A percentile compares a stretch with the other conserved stretches of the same genome.
Conservation (phyloP, 2,888 invertebrate species). For the Blastobasis lacticolella region DNA sequence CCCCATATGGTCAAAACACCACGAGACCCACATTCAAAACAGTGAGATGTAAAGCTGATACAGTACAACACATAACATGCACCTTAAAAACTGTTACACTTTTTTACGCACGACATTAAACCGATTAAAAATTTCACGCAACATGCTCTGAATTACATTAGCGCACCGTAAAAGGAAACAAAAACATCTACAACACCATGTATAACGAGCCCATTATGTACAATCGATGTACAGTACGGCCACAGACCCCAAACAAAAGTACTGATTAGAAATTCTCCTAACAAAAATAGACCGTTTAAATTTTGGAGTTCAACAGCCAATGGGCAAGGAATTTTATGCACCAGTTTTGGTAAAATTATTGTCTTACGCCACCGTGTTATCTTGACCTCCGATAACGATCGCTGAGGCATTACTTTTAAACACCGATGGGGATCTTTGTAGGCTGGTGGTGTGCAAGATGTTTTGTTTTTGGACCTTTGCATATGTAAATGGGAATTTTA, state of each 20-base stretch:
- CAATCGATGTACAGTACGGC: constrained; percentile 20
- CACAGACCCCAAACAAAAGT: constrained; percentile 25
- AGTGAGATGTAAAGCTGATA: too few relatives aligned
- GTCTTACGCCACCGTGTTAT: constrained; percentile 13
- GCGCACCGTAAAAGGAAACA: constrained; percentile 15
- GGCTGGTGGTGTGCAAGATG: neutral
- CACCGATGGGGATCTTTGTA: neutral
- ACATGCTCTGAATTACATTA: constrained; percentile 19
- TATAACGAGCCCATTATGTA: constrained; percentile 19
- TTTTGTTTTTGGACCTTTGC: constrained; percentile 19
- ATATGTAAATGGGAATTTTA: constrained; percentile 31
- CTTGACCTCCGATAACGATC: constrained; percentile 1
- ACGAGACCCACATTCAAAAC: too few relatives aligned
- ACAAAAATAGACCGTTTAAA: constrained; percentile 44
- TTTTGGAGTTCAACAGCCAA: constrained; percentile 45
- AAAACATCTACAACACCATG: constrained; percentile 7
- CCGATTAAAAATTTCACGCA: constrained; percentile 19
- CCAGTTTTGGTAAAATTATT: constrained; percentile 47
- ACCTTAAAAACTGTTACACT: constrained; percentile 17
- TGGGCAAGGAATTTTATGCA: constrained; percentile 51
- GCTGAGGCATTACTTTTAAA: neutral
- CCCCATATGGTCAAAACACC: too few relatives aligned
- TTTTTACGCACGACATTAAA: constrained; percentile 20
- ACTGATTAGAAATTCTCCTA: constrained; percentile 44
- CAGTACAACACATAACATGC: too few relatives aligned